phyloP scores from a whole-genome alignment of 2,797 vertebrate genomes.

The Coregonus sp. region DNA sequence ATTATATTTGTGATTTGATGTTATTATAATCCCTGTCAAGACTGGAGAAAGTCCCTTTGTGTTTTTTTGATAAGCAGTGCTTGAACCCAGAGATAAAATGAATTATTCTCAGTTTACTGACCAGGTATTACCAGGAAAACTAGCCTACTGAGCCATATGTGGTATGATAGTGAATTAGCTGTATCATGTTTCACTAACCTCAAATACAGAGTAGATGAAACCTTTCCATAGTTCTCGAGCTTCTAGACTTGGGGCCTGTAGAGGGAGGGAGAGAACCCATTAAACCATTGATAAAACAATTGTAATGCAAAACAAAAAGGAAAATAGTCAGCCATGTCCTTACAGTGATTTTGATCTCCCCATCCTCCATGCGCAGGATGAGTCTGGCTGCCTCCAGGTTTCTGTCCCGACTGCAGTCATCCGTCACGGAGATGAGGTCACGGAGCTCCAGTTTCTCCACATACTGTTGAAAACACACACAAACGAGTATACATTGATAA shows the following conservation, averaged over 20 bases:
- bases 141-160: not conserved
- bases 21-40: not conserved
- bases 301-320: not conserved
- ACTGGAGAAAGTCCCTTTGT: not conserved
- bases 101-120: not conserved
- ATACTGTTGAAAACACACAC: slow-evolving; percentile 68
- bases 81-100: not conserved
- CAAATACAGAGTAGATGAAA: slow-evolving; percentile 76
- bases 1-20: not conserved
- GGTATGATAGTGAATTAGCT: too few relatives aligned
- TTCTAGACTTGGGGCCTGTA: slow-evolving; percentile 78
- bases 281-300: not conserved
- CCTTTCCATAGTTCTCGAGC: slow-evolving; percentile 85
- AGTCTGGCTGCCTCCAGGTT: slow-evolving; percentile 61
- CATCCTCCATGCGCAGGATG: slow-evolving; percentile 62
- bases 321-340: slow-evolving; percentile 18
- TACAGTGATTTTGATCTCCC: slow-evolving; percentile 77
- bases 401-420: slow-evolving; percentile 63
- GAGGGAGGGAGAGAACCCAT: not conserved
- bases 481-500: not conserved
- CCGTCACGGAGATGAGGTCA: slow-evolving; percentile 66
- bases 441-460: slow-evolving; percentile 79
- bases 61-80: not conserved
- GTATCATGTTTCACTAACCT: slow-evolving; percentile 67
- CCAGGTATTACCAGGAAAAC: not conserved